Evolutionary conservation across 2,113 vertebrate species (phyloP).

Genomic region (Prionailurus bengalensis): DNA sequence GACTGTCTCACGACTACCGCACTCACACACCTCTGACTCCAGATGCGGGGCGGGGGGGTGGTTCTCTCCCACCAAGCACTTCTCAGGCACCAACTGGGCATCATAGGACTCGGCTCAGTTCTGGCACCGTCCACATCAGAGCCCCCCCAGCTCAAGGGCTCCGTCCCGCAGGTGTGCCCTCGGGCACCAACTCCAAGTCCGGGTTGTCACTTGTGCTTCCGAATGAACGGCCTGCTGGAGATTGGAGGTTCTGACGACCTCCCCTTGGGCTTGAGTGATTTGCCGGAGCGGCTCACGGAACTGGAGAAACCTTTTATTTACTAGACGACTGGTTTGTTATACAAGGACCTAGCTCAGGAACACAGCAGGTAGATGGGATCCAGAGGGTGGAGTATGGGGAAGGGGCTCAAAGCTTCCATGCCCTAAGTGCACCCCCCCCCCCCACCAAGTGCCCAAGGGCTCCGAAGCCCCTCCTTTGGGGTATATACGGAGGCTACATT

Average conservation of each 20-base stretch:
- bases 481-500: not conserved
- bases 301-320: not conserved
- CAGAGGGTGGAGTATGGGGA: no score
- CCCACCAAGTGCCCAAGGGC: not conserved
- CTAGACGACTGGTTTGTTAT: not conserved
- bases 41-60: not conserved
- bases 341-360: not conserved
- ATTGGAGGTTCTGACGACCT: not conserved
- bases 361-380: not conserved
- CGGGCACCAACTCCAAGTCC: not conserved
- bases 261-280: not conserved
- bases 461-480: fast-evolving
- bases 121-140: not conserved
- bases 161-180: not conserved
- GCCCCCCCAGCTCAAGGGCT: not conserved
- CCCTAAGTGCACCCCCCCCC: fast-evolving
- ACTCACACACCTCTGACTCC: not conserved
- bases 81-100: not conserved
- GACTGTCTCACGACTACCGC: not conserved
- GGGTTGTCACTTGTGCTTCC: not conserved
- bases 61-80: not conserved
- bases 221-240: not conserved
- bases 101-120: not conserved
- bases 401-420: not conserved
- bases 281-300: not conserved